These are phyloP conservation scores for Callocephalon fimbriatum DNA, from an alignment of 2,113 vertebrate species.

Conservation along the genomic window DNA sequence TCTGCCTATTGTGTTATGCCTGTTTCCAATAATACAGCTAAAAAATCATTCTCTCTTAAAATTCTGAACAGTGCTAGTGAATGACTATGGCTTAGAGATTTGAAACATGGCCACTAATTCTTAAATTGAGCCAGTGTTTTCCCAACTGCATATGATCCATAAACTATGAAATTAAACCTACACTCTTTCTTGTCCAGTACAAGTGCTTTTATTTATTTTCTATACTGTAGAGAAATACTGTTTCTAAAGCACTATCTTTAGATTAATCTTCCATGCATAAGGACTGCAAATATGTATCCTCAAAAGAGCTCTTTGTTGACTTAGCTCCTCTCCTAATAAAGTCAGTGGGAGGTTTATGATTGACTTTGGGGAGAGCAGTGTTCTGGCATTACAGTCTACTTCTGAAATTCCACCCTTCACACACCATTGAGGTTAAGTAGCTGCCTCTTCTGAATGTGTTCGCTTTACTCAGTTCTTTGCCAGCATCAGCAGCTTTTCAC, in stretches of 20 bases:
- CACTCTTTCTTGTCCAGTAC: not conserved
- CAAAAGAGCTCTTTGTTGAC: not conserved
- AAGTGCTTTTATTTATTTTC: not conserved
- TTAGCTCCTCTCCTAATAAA: not conserved
- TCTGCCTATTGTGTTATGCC: not conserved
- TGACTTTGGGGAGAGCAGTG: not conserved
- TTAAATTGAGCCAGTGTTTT: not conserved
- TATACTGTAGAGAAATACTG: not conserved
- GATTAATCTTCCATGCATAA: not conserved
- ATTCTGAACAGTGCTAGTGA: not conserved
- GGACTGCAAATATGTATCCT: not conserved
- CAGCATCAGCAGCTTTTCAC: slow-evolving; percentile 16
- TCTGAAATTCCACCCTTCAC: slow-evolving; percentile 27
- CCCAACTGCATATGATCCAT: not conserved
- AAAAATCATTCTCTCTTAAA: not conserved
- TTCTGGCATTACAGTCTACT: not conserved
- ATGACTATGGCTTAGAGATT: not conserved
- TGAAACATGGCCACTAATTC: not conserved
- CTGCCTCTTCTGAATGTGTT: not conserved
- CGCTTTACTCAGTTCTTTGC: not conserved
- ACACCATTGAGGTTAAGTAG: not conserved
- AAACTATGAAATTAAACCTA: not conserved
- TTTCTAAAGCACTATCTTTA: not conserved
- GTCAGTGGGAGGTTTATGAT: not conserved
- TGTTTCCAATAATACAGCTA: not conserved